Conservation (phyloP, 1,140 invertebrate genomes). For the Ceratina japonica region DNA sequence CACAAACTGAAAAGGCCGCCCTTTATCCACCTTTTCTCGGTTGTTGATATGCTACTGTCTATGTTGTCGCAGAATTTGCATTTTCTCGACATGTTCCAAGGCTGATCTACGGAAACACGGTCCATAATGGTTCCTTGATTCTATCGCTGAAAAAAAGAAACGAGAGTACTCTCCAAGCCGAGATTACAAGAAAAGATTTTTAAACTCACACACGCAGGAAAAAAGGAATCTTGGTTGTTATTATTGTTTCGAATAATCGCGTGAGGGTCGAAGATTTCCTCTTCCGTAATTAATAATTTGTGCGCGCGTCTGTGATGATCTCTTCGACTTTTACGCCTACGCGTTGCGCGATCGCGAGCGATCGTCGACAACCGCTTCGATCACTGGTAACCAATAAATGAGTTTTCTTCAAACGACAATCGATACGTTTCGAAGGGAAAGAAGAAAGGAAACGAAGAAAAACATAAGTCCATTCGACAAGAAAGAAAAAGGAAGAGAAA, state of each 20-base stretch:
- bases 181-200: constrained; percentile 5
- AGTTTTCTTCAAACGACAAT: constrained; percentile 58
- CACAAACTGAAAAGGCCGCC: constrained; percentile 75
- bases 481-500: constrained; percentile 16
- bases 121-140: constrained; percentile 68
- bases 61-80: constrained; percentile 67
- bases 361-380: constrained; percentile 14
- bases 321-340: constrained; percentile 32
- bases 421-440: constrained; percentile 43
- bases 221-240: constrained; percentile 1
- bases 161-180: constrained; percentile 23
- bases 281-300: constrained; percentile 4
- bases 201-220: constrained; percentile 7
- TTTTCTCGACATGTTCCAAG: constrained; percentile 70
- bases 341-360: constrained; percentile 9
- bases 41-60: constrained; percentile 65
- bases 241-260: not conserved
- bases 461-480: constrained; percentile 24
- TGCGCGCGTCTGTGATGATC: constrained; percentile 32
- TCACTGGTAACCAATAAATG: constrained; percentile 47
- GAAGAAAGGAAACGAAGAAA: constrained; percentile 11
- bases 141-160: constrained; percentile 53
- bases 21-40: constrained; percentile 66
- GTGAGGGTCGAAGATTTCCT: constrained; percentile 37
- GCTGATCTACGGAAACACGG: constrained; percentile 53